These are phyloP conservation scores for Dastarcus helophoroides DNA, from an alignment of 2,888 invertebrate species.

Conservation along the genomic window DNA sequence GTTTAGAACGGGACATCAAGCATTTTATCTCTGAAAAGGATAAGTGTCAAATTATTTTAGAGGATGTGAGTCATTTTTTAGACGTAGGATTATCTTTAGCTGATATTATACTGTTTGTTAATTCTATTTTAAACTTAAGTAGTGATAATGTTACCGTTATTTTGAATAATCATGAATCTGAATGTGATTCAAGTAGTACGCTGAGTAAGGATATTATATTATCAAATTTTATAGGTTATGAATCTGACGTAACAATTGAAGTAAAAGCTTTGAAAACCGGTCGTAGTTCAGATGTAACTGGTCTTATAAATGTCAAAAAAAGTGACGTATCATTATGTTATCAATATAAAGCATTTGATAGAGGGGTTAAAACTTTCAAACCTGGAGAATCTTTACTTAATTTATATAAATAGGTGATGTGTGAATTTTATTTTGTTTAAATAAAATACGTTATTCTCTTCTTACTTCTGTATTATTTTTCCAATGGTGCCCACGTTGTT, in stretches of 20 bases:
- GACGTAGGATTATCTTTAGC: conserved; percentile 47
- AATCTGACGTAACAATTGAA: conserved; percentile 50
- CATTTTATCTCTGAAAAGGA: conserved; percentile 1
- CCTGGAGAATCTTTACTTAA: conserved; percentile 45
- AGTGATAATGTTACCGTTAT: conserved; percentile 39
- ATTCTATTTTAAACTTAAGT: conserved; percentile 21
- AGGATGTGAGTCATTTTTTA: conserved; percentile 61
- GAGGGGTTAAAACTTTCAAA: conserved; percentile 61
- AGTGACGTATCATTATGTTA: conserved; percentile 43
- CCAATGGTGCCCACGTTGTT: too few relatives aligned
- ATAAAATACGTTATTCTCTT: too few relatives aligned
- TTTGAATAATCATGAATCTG: conserved; percentile 46
- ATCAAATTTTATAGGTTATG: conserved; percentile 49
- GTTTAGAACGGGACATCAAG: not conserved
- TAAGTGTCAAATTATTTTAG: conserved; percentile 47
- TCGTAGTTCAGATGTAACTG: conserved; percentile 60
- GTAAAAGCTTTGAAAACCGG: conserved; percentile 61
- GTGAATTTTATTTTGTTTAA: too few relatives aligned
- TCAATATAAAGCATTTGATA: conserved; percentile 61
- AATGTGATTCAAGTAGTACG: conserved; percentile 37
- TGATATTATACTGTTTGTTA: conserved; percentile 43
- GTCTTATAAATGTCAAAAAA: conserved; percentile 47
- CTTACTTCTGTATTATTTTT: too few relatives aligned
- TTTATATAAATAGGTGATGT: conserved; percentile 22
- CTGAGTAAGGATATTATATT: conserved; percentile 31